These are phyloP conservation scores for Rhadinocentrus ornatus DNA, from an alignment of 2,797 vertebrate species.

Conservation along the genomic window DNA sequence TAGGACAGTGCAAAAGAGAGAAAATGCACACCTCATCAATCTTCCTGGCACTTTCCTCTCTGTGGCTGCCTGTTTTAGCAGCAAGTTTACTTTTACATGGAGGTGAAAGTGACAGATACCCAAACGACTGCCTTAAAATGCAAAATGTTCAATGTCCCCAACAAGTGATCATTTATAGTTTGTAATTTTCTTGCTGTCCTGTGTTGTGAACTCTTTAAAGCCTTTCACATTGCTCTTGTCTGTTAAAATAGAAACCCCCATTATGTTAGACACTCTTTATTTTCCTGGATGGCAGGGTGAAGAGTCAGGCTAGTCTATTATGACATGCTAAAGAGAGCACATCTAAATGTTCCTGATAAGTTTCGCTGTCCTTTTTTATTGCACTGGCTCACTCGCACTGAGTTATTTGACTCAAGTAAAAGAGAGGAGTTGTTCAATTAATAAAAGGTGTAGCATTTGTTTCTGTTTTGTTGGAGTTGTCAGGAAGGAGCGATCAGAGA, in stretches of 20 bases:
- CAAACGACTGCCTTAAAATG: constrained; percentile 48
- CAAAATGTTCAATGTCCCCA: constrained; percentile 71
- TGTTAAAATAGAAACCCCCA: constrained; percentile 55
- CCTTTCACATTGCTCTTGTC: constrained; percentile 33
- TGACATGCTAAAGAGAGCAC: constrained; percentile 48
- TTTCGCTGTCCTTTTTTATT: too few species aligned
- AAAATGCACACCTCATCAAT: constrained; percentile 80
- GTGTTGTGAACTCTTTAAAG: constrained; percentile 46
- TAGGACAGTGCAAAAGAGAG: constrained; percentile 63
- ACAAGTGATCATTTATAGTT: constrained; percentile 72
- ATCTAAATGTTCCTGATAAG: constrained; percentile 52
- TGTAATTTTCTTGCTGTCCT: constrained; percentile 51
- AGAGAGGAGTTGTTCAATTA: background rate
- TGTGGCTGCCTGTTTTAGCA: constrained; percentile 63
- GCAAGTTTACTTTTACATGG: constrained; percentile 73
- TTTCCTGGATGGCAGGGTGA: constrained; percentile 34
- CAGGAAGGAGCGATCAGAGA: constrained; percentile 15
- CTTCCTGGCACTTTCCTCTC: constrained; percentile 75
- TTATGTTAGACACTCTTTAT: constrained; percentile 50
- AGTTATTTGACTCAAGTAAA: constrained; percentile 36
- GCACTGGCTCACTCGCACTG: constrained; percentile 42
- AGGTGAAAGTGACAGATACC: constrained; percentile 79
- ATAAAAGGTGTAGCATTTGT: constrained; percentile 23
- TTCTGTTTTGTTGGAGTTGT: constrained; percentile 10
- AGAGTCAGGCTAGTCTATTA: constrained; percentile 45